A percentile compares a stretch with the other conserved stretches of the same genome.
Conservation (phyloP, 2,888 invertebrate genomes). For the Caenorhabditis auriculariae region DNA sequence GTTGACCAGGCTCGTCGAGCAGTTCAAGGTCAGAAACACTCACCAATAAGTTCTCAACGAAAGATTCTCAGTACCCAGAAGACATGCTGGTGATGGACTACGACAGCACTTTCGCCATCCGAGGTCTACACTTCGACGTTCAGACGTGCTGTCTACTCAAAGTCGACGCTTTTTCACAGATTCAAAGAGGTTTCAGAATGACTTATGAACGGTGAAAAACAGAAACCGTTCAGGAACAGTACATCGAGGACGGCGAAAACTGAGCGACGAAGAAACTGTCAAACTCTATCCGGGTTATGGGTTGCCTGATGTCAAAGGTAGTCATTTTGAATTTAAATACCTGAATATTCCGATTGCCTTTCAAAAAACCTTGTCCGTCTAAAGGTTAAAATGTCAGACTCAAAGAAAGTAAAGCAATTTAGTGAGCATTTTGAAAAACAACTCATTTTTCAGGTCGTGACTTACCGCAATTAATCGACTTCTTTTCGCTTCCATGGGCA, state of each 20-base stretch:
- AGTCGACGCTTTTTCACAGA: constrained; percentile 92
- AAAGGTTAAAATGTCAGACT: too few species aligned
- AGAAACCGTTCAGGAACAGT: constrained; percentile 24
- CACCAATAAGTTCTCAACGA: too few species aligned
- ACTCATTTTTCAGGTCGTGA: constrained; percentile 5
- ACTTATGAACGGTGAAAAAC: background rate
- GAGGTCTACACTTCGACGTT: constrained; percentile 97
- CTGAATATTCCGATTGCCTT: too few species aligned
- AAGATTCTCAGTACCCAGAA: constrained; percentile 86
- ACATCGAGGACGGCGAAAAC: constrained; percentile 29
- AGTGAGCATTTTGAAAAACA: background rate
- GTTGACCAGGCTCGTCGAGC: constrained; percentile 80
- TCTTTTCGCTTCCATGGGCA: constrained; percentile 83
- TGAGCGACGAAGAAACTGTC: constrained; percentile 25
- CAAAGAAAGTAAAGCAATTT: too few species aligned
- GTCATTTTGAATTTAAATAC: background rate
- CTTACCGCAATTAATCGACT: constrained; percentile 89
- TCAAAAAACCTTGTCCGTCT: too few species aligned
- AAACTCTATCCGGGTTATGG: constrained; percentile 73
- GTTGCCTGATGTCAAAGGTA: constrained; percentile 33
- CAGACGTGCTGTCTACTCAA: constrained; percentile 89
- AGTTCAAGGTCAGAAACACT: constrained; percentile 91
- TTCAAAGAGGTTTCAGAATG: constrained; percentile 80
- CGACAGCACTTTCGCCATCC: constrained; percentile 87
- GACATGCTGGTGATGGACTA: constrained; percentile 80